Base-by-base conservation (phyloP, 2,113 vertebrate genomes). In the Pteropus alecto region DNA sequence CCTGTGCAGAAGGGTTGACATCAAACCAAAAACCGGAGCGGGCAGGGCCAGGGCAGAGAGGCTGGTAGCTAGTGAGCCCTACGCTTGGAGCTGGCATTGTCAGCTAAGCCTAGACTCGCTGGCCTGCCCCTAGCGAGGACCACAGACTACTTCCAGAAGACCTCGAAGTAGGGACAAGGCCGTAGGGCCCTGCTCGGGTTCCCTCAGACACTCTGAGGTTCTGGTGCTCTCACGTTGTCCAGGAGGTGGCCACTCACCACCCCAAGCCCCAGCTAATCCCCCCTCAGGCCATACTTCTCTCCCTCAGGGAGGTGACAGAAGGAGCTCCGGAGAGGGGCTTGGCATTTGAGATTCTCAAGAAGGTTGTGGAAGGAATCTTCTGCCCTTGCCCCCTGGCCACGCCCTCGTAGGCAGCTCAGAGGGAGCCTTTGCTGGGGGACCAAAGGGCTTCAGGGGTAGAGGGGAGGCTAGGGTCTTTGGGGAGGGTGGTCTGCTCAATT, bases 1-100 rank as follows among this genome's bases (percentile, higher is more conserved):
- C 1, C 0, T 58, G 7, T 56, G 58, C 35, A 74, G 48, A 97
- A 90, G 96, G 83, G 81, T 93, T 96, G 84, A 83, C 95, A 83
- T 95, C 97, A 82, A 97, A 97, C 94, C 96, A 88, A 94, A 96
- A 92, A 78, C 43, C 3, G 0, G 16, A 85, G 16, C 35, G 76
- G n/a, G 15, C 46, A 5, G 61, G 16, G 41, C 54, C 26, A 3
- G 54, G 71, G 16, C 33, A 15, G 30, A 22, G 46, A 48, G 54
- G 16, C 92, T 14, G 9, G 61, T 41, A 77, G 63, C 41, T 56
- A 38, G 13, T 15, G 33, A 68, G 46, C 63, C 54, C 81, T 0
- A 0, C 0, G 2, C 46, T 5, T 1, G 41, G 48, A 96, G 60
- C 67, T 7, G 48, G 46, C 90, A 81, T 14, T 16, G 61, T 94